phyloP scores from a whole-genome alignment of 2,888 invertebrate genomes.

The Netelia virgata region DNA sequence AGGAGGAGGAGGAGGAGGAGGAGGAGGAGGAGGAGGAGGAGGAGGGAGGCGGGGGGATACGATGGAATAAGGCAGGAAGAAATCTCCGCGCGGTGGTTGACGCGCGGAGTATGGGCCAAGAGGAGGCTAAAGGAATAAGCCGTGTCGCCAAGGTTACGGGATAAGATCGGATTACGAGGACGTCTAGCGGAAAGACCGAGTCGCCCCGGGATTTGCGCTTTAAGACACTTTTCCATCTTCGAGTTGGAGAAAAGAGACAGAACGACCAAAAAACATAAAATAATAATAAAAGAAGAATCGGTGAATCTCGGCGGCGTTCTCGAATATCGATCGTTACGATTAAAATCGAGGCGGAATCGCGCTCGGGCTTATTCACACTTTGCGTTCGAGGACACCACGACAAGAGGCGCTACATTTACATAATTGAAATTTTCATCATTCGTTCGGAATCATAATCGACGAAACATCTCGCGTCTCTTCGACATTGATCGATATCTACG shows the following conservation, averaged over 20 bases:
- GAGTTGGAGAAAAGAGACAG: conserved; percentile 14
- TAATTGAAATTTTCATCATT: background rate
- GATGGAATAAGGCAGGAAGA: conserved; percentile 24
- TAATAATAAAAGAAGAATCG: background rate
- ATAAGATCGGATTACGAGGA: conserved; percentile 67
- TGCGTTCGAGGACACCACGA: too few relatives aligned
- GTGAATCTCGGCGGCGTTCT: too few relatives aligned
- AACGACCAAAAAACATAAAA: conserved; percentile 11
- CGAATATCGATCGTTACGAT: too few relatives aligned
- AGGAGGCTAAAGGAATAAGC: conserved; percentile 59
- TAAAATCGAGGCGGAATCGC: too few relatives aligned
- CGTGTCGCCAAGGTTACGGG: conserved; percentile 69
- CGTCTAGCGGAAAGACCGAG: conserved; percentile 63
- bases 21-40: background rate
- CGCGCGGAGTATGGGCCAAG: conserved; percentile 16
- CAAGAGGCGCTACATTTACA: background rate
- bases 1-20: conserved; percentile 1
- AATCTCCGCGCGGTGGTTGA: conserved; percentile 42
- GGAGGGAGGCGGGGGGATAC: background rate
- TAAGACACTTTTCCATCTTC: conserved; percentile 56
- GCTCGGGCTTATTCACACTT: too few relatives aligned
- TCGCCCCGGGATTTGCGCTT: conserved; percentile 59
- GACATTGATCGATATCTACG: too few relatives aligned
- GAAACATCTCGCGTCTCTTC: background rate
- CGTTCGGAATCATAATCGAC: background rate